Evolutionary conservation across 2,113 vertebrate genomes (phyloP).

Genomic region (Catagonus wagneri): DNA sequence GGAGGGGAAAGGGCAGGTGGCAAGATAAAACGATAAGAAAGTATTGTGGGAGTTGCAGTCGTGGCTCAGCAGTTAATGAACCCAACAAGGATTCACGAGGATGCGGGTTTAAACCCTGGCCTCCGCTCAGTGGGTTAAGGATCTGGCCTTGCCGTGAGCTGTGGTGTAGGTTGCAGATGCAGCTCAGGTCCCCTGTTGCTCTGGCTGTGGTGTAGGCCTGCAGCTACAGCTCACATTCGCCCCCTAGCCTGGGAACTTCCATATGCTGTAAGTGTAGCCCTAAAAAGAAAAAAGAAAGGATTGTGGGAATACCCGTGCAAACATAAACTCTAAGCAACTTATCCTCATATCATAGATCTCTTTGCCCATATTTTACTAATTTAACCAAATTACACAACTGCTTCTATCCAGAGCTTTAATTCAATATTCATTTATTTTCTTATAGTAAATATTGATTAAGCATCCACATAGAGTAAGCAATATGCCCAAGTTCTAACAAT

Average conservation of each 20-base stretch:
- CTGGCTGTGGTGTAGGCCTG: too few species aligned
- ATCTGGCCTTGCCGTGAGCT: too few species aligned
- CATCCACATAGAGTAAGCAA: background rate
- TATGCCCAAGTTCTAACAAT: background rate
- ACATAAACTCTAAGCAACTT: background rate
- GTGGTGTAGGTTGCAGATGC: too few species aligned
- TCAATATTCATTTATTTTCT: background rate
- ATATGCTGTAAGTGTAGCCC: too few species aligned
- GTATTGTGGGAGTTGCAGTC: too few species aligned
- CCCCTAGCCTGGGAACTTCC: too few species aligned
- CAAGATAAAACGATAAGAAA: background rate
- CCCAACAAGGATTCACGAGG: too few species aligned
- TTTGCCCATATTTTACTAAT: background rate
- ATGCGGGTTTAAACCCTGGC: too few species aligned
- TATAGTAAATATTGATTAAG: background rate
- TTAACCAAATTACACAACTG: background rate
- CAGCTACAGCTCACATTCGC: too few species aligned
- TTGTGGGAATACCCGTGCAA: background rate
- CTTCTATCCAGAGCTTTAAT: background rate
- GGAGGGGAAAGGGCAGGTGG: fast-evolving
- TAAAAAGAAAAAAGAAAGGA: background rate
- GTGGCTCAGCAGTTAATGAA: too few species aligned
- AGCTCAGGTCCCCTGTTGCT: too few species aligned
- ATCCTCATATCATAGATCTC: background rate
- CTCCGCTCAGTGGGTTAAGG: too few species aligned